phyloP scores from a whole-genome alignment of 2,797 vertebrate genomes.

The Vespertilio murinus region DNA sequence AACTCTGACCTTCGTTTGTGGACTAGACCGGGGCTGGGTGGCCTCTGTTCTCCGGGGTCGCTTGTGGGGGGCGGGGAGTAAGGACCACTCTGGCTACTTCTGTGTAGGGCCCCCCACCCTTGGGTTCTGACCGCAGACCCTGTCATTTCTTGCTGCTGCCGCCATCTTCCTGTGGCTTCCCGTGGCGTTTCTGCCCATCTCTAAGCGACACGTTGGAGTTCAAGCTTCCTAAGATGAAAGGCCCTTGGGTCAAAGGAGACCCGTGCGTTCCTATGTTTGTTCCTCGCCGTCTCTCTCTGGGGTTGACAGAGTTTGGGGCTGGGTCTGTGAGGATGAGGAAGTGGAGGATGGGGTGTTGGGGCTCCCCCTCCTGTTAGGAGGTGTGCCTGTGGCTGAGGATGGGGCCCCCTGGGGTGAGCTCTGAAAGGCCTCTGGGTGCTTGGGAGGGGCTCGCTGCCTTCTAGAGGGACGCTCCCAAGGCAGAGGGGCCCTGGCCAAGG shows the following conservation, averaged over 20 bases:
- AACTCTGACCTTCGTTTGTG: not conserved
- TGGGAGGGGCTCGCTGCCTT: not conserved
- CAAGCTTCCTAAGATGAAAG: not conserved
- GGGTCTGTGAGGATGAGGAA: not conserved
- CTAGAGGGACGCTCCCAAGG: not conserved
- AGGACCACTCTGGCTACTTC: constrained; percentile 41
- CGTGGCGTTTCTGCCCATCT: not conserved
- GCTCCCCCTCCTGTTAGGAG: not conserved
- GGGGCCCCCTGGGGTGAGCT: not conserved
- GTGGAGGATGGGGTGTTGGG: not conserved
- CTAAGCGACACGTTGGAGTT: not conserved
- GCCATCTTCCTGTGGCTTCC: not conserved
- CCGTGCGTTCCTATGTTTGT: not conserved
- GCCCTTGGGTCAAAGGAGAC: not conserved
- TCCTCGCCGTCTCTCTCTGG: not conserved
- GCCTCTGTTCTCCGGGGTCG: not conserved
- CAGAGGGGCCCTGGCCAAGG: not conserved
- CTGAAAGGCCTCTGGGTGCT: not conserved
- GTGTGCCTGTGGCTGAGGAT: not conserved
- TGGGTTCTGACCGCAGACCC: not conserved
- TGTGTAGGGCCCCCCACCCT: not conserved
- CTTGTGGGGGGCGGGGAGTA: not conserved
- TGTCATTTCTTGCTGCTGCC: not conserved
- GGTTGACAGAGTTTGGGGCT: not conserved
- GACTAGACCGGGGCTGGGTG: not conserved